Percentiles rank a stretch among this genome's conserved stretches.
Evolutionary conservation across 2,797 vertebrate genomes (phyloP).

Genomic region (Arrhamphus sclerolepis): DNA sequence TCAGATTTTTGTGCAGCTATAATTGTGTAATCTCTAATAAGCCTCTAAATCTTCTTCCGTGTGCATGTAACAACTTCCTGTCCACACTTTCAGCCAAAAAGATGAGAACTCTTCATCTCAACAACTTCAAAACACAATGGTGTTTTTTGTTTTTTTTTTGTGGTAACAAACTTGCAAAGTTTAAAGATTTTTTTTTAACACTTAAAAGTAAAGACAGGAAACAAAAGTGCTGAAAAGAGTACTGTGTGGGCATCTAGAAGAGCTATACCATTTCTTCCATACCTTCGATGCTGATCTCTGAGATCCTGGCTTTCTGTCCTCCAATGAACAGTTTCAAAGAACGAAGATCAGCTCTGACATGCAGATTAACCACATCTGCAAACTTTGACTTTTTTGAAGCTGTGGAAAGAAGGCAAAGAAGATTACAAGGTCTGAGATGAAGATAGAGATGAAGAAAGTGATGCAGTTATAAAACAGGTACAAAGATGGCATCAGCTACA

Average conservation of each 20-base stretch:
- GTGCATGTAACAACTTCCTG: no score
- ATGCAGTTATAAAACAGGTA: neutral
- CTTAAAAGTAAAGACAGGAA: no score
- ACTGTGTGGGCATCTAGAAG: neutral
- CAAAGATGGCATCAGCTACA: constrained; percentile 51
- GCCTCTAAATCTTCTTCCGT: no score
- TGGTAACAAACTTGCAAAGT: no score
- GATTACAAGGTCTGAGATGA: neutral
- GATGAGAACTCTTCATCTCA: neutral
- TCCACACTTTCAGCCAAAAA: neutral
- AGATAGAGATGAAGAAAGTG: neutral
- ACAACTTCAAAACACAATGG: neutral
- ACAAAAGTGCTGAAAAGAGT: neutral
- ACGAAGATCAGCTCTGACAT: constrained; percentile 89
- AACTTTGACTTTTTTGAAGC: constrained; percentile 85
- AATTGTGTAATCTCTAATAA: no score
- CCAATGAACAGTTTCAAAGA: constrained; percentile 92
- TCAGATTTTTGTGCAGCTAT: no score
- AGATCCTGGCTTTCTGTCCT: constrained; percentile 88
- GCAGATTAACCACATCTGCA: constrained; percentile 89
- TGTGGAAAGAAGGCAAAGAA: constrained; percentile 48
- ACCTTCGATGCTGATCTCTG: constrained; percentile 96
- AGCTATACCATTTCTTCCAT: constrained; percentile 1
- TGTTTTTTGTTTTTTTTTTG: no score
- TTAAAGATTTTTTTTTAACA: no score